Evolutionary conservation across 2,888 invertebrate species (phyloP), one percentile per base, ranked within the genome.

Genomic region (Boloria euphrosyne): DNA sequence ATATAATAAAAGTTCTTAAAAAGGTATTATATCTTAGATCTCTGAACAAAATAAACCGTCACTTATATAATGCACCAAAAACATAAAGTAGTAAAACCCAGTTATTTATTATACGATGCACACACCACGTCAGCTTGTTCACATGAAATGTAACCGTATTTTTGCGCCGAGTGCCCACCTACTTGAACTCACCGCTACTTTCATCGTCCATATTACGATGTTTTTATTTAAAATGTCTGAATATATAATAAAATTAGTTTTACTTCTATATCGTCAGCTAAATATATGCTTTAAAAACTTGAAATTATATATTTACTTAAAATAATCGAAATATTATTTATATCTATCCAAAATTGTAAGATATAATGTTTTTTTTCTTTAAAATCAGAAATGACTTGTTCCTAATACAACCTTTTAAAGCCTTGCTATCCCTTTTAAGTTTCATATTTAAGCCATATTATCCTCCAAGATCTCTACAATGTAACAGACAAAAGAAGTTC

Each of bases 111-210:
- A 52, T 59, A 68, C 65, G 51, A 63, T 58, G 47, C 55, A 68
- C 54, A 64, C 65, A 57, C 64, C 66, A 64, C 60, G 68, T 61
- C 58, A 50, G 54, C 43, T 18, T 61, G 44, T 64, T 68, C 53
- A 65, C 68, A 71, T 65, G 68, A 73, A 72, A 73, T 73, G 69
- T 71, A 57, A 71, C 71, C 68, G 63, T 73, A 74, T 72, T 74
- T 74, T 75, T 75, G 72, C 67, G 68, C 67, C 53, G 63, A 70
- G 66, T 63, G 67, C 65, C 55, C 64, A 66, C 61, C 70, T 67
- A 74, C 73, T 74, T 73, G 68, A 73, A 69, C 67, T 68, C 68
- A 63, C 64, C 67, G 70, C 68, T 58, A 69, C 69, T 68, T 72
- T 62, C 62, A 67, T 60, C 58, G 70, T 66, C 57, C 63, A 69